Base-by-base conservation (phyloP, 2,113 vertebrate species). In the Microcebus murinus region DNA sequence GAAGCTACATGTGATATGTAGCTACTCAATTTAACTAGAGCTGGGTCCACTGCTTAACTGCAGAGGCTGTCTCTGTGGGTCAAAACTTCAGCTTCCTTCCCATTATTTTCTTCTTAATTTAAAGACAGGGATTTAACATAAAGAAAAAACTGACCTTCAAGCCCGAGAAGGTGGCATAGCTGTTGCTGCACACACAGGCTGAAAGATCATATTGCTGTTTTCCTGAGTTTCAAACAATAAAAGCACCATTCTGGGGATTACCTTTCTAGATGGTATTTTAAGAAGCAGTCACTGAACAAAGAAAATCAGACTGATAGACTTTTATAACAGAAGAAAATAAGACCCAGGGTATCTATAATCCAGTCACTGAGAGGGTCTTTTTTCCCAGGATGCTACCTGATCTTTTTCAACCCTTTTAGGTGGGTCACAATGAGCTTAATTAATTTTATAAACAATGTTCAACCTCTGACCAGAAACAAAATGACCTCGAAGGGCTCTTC, bases 221-320 rank as follows among this genome's bases (percentile, higher is more conserved):
- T 95, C 57, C 65, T 84, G 93, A 97, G 82, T 89, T 96, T 93
- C 73, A 88, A 77, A 87, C 55, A 84, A 91, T 94, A 87, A 97
- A 83, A 96, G n/a, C 9, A 42, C 36, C 34, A 0, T 96, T 97
- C 63, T 81, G 59, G 27, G 59, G 88, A 97, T 98, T 97, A 97
- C 73, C 88, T 96, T 96, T 96, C 80, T 65, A 82, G 45, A 82
- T 86, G 21, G 92, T 94, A 95, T 97, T 94, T 97, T 97, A 98
- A 97, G 55, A 94, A 96, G 74, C 79, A 93, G 88, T 57, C 79
- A 83, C 36, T 83, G 92, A 96, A 95, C 59, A 96, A 89, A 94
- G 70, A 87, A 84, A 82, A 80, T 82, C 68, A 88, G 82, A 81
- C 34, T 1, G 29, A 71, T 87, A 86, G 63, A 34, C 34, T 84